A percentile compares a stretch with the other conserved stretches of the same genome.
Evolutionary conservation across 64 coral and sea anemone genomes (phyloP).

Genomic region (Montipora capricornis): DNA sequence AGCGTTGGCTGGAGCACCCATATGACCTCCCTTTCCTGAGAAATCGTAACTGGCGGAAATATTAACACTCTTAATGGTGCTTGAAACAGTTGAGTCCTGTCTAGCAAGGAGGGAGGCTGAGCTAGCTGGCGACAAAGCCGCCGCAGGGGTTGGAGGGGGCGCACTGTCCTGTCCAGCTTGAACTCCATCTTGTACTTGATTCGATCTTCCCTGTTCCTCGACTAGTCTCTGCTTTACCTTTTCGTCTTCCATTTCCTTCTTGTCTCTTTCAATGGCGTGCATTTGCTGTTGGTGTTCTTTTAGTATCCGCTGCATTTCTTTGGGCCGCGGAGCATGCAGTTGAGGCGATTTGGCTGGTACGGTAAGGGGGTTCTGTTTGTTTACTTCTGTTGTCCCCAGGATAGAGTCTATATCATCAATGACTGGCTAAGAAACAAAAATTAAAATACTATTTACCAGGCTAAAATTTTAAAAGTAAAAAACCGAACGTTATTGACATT

Average conservation of each 20-base stretch:
- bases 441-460: too few relatives aligned
- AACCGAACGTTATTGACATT: too few relatives aligned
- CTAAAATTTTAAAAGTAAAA: background rate
- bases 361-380: slow-evolving; percentile 57
- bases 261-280: slow-evolving; percentile 83
- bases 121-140: slow-evolving; percentile 44
- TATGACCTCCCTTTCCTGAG: too few relatives aligned
- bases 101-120: slow-evolving; percentile 8
- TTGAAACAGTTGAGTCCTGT: too few relatives aligned
- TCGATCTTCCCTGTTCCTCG: slow-evolving; percentile 15
- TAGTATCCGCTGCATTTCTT: slow-evolving; percentile 94
- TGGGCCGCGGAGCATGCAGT: slow-evolving; percentile 91
- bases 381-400: slow-evolving; percentile 90
- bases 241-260: slow-evolving; percentile 84
- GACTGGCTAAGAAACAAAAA: slow-evolving; percentile 57
- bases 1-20: too few relatives aligned
- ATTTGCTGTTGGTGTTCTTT: slow-evolving; percentile 94
- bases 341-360: slow-evolving; percentile 73
- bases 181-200: background rate
- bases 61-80: too few relatives aligned
- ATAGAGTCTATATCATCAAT: slow-evolving; percentile 97
- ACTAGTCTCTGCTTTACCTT: slow-evolving; percentile 62
- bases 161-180: slow-evolving; percentile 53
- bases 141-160: slow-evolving; percentile 69
- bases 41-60: too few relatives aligned